phyloP scores from a whole-genome alignment of 2,888 invertebrate genomes.

The Parthenolecanium corni region DNA sequence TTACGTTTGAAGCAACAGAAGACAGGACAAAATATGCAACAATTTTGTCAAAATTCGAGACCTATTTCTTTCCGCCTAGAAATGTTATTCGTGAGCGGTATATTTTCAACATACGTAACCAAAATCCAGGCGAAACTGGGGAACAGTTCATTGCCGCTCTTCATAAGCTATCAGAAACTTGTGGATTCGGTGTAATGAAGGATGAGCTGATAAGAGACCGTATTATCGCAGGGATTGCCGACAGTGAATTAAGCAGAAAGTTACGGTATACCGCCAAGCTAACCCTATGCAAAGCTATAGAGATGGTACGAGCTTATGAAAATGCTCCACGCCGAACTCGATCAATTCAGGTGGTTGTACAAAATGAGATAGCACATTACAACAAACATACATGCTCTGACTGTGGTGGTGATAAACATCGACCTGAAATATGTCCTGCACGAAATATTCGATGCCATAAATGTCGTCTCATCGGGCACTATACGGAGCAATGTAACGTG shows the following conservation, averaged over 20 bases:
- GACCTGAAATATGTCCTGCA: no score
- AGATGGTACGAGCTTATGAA: not conserved
- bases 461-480: no score
- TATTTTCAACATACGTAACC: not conserved
- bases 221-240: not conserved
- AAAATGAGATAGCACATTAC: no score
- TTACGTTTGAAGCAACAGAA: not conserved
- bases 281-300: not conserved
- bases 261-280: not conserved
- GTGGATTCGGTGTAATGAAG: not conserved
- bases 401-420: no score
- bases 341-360: no score
- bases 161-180: not conserved
- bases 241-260: not conserved
- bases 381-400: no score
- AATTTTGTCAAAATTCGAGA: not conserved
- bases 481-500: no score
- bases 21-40: not conserved
- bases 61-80: not conserved
- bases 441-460: no score
- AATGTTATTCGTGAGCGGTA: not conserved
- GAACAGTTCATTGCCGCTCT: not conserved
- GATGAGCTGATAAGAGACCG: not conserved
- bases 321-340: no score
- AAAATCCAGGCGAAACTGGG: not conserved